These are phyloP conservation scores for Etheostoma nigrum DNA, from an alignment of 2,797 vertebrate species.

Conservation along the genomic window DNA sequence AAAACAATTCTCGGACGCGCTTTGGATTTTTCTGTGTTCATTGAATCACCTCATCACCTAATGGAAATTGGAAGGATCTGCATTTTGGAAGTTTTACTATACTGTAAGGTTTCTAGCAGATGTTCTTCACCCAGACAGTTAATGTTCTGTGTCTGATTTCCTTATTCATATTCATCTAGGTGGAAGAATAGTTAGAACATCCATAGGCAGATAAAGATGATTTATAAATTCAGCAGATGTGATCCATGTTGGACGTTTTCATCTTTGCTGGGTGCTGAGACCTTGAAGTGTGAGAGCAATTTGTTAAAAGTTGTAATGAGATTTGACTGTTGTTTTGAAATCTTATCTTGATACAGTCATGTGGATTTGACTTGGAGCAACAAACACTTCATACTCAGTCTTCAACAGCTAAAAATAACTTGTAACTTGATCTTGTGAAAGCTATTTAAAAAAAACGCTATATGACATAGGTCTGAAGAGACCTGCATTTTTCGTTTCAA, in stretches of 20 bases:
- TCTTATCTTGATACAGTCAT: neutral
- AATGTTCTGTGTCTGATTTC: slow-evolving; percentile 37
- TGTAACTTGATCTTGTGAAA: slow-evolving; percentile 9
- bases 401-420: slow-evolving; percentile 6
- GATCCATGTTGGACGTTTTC: slow-evolving; percentile 27
- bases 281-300: neutral
- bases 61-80: neutral
- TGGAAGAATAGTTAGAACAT: slow-evolving; percentile 5
- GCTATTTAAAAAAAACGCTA: slow-evolving; percentile 13
- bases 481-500: neutral
- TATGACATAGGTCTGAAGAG: slow-evolving; percentile 10
- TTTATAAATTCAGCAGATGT: slow-evolving; percentile 41
- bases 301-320: slow-evolving; percentile 19
- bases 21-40: neutral
- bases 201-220: slow-evolving; percentile 39
- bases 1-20: neutral
- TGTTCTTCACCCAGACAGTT: slow-evolving; percentile 13
- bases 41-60: neutral
- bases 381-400: neutral
- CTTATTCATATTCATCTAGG: slow-evolving; percentile 33
- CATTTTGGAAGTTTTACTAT: slow-evolving; percentile 19
- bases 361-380: slow-evolving; percentile 10
- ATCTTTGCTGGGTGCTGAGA: slow-evolving; percentile 12
- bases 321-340: slow-evolving; percentile 9
- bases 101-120: slow-evolving; percentile 18